Base-by-base conservation (phyloP, 92 coral and sea anemone species). In the Heliopora coerulea region DNA sequence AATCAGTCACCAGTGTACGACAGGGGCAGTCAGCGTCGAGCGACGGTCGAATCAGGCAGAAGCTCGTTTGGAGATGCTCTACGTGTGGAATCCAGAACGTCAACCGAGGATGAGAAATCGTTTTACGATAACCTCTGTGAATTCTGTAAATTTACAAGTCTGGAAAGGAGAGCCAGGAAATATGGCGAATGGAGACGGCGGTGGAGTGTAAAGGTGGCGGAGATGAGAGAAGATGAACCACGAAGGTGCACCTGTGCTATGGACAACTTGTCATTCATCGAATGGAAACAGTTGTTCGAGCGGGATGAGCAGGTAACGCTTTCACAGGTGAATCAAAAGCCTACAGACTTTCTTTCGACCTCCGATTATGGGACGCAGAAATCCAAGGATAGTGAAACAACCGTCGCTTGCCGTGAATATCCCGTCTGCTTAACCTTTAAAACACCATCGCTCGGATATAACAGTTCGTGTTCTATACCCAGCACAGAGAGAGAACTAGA, bases 151-250 rank as follows among this genome's bases (percentile, higher is more conserved):
- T 14, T 54, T 44, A 70, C 62, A 27, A 70, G 46, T 14, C 77
- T 70, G 29, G 77, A 70, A 23, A 14, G 77, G 21, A 62, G 77
- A 19, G 15, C 77, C 28, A 17, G 25, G 21, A 70, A 70, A 19
- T 70, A 70, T 54, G 63, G 77, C 23, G 77, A 70, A 54, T 70
- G 77, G 77, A 52, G 77, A 70, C 62, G 62, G 41, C 29, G 77
- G 50, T 70, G 56, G 35, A 70, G 63, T 28, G 63, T 31, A 19
- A 54, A 70, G 62, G 20, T 70, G 49, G 77, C 63, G 58, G 58
- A 39, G 49, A 1, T 52, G 19, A 25, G 62, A 0, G 63, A 18
- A 28, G 77, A 21, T 8, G 48, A 30, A 32, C 30, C 8, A 2
- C 46, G 18, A 21, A 9, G 8, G 62, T 70, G 77, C 50, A 70